Conservation (phyloP, 2,888 invertebrate species). For the Stomorhina lunata region DNA sequence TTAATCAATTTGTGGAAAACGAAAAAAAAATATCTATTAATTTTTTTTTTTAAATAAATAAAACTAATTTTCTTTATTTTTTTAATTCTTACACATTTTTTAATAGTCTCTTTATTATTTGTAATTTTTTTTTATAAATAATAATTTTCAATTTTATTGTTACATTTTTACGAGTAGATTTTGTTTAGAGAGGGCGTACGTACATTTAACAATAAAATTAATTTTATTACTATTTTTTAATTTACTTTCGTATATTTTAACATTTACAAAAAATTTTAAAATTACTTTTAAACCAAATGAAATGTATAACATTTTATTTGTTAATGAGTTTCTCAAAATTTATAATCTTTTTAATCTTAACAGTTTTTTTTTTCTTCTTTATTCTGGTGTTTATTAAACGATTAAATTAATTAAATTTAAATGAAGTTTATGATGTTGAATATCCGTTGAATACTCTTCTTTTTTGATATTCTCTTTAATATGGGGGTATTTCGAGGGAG, state of each 20-base stretch:
- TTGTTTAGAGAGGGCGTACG: not conserved
- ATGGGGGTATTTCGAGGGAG: not conserved
- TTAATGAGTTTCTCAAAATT: constrained; percentile 2
- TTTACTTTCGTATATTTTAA: not conserved
- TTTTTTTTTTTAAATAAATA: no score
- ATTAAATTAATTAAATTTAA: not conserved
- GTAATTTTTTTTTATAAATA: constrained; percentile 17
- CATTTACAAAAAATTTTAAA: constrained; percentile 32
- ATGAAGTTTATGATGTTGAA: not conserved
- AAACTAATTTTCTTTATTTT: not conserved
- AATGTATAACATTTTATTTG: constrained; percentile 50
- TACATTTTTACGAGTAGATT: constrained; percentile 7
- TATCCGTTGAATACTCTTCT: constrained; percentile 6
- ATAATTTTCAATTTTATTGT: constrained; percentile 1
- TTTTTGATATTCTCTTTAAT: not conserved
- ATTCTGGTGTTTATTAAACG: not conserved
- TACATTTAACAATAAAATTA: constrained; percentile 17
- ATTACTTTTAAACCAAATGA: constrained; percentile 42
- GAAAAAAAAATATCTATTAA: no score
- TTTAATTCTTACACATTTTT: not conserved
- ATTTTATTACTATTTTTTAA: no score
- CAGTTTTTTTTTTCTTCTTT: not conserved
- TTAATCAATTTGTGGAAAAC: no score
- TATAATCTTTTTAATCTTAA: constrained; percentile 3
- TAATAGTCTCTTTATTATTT: constrained; percentile 24